Base-by-base conservation (phyloP, 1,140 invertebrate genomes). In the Ostrea edulis region DNA sequence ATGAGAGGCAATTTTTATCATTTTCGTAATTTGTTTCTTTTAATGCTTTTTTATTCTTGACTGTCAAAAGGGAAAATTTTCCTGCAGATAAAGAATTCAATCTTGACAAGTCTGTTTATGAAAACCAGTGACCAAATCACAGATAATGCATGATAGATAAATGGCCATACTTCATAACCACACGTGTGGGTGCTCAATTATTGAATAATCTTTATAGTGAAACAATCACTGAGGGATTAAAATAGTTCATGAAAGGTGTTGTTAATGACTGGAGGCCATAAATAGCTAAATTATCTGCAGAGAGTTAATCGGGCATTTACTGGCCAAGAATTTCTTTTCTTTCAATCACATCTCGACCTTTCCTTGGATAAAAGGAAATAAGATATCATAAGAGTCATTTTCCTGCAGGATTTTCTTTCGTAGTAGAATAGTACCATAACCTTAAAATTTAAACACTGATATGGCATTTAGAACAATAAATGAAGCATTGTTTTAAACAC, bases 111-210 rank as follows among this genome's bases (percentile, higher is more conserved):
- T 25, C 22, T 58, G 9, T 29, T 14, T 29, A 77, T 77, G 29
- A 25, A 29, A 77, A 25, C 68, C 68, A 25, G 14, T 22, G 25
- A 77, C 8, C 25, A 77, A 77, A 77, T 2, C 68, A 77, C 9
- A 14, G 68, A 77, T 77, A 77, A 77, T 4, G 8, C 29, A 5
- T 9, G 68, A 77, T 77, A 77, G 29, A 77, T 77, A 77, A 71
- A 77, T 35, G 68, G 25, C 68, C 35, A 77, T 77, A 35, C 14
- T 8, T 77, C 68, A 29, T 11, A 44, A 2, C 29, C 22, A 77
- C 68, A 35, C 68, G 25, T 77, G 68, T 77, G 68, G 68, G 68
- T 62, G 12, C 68, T 22, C 25, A 9, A 77, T 77, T 77, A 77
- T 77, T 77, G 68, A 77, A 77, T 14, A 35, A 17, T 35, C 68